Evolutionary conservation across 2,888 invertebrate species (phyloP), one percentile per base, ranked within the genome.

Genomic region (Pterostichus niger): DNA sequence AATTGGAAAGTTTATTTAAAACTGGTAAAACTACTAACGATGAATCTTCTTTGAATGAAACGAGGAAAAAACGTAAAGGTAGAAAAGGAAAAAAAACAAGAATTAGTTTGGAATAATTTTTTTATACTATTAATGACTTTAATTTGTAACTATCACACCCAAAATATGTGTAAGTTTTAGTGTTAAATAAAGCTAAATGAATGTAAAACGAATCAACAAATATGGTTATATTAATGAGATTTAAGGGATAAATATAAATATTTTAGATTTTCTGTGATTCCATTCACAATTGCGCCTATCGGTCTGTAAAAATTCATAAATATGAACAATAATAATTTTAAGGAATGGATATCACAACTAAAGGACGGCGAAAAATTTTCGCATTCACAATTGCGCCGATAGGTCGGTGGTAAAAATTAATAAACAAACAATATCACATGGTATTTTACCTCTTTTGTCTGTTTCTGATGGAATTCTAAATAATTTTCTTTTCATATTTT

Each of bases 151-250:
- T 24, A 3, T 24, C 24, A 24, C 24, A 1, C 6, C 3, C 6
- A 40, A 1, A 40, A 40, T 9, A 15, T 54, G 9, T 54, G 54
- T 13, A 17, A 9, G 54, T 54, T 54, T 6, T 54, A 0, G 9
- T 3, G 0, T 54, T 54, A 54, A 49, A 13, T 54, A 54, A 54
- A 54, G 6, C 10, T 11, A 54, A 54, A 61, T 6, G 4, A 17
- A 61, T 40, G 9, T 40, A 61, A 61, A 61, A 61, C 61, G 24
- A 31, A 61, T 61, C 7, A 40, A 6, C 40, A 40, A 40, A 40
- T 40, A 40, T 40, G 40, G 44, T 83, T 85, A 86, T 86, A 85
- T 86, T 85, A 86, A 86, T 86, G 85, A 86, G 86, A 86, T 85
- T 82, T 77, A 73, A 83, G 80, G 75, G 71, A 83, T 84, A 84